These are phyloP conservation scores for Conus betulinus DNA, from an alignment of 1,140 invertebrate genomes.

Conservation along the genomic window DNA sequence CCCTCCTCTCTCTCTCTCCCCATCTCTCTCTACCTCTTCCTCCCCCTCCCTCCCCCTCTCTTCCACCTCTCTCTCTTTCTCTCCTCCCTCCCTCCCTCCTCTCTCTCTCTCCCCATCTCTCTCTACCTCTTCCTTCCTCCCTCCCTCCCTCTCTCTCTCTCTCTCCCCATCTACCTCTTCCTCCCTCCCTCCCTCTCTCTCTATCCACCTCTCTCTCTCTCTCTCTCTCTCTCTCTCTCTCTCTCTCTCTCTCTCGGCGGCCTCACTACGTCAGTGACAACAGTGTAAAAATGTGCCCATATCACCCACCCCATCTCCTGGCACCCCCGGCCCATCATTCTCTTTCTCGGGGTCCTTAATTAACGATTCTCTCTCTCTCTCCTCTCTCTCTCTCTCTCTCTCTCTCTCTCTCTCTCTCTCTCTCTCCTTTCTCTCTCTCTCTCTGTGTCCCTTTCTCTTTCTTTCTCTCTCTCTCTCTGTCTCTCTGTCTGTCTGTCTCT, in stretches of 20 bases:
- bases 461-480: background rate
- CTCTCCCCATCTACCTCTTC: background rate
- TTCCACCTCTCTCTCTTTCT: background rate
- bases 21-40: background rate
- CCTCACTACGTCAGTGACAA: too few species aligned
- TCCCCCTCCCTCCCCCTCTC: background rate
- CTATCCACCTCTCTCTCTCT: background rate
- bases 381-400: background rate
- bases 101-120: background rate
- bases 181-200: too few species aligned
- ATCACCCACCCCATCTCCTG: background rate
- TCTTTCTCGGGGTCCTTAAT: background rate
- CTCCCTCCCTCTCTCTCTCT: background rate
- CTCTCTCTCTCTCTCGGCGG: background rate
- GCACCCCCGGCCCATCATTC: too few species aligned
- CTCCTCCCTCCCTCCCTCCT: background rate
- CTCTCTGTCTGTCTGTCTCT: background rate
- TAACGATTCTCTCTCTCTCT: background rate
- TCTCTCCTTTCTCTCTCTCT: background rate
- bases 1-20: background rate
- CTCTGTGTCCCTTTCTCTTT: background rate
- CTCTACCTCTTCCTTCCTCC: background rate
- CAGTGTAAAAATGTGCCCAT: background rate
- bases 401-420: background rate
- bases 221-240: too few species aligned